These are phyloP conservation scores for Protobothrops mucrosquamatus DNA, from an alignment of 2,113 vertebrate species.

Conservation along the genomic window DNA sequence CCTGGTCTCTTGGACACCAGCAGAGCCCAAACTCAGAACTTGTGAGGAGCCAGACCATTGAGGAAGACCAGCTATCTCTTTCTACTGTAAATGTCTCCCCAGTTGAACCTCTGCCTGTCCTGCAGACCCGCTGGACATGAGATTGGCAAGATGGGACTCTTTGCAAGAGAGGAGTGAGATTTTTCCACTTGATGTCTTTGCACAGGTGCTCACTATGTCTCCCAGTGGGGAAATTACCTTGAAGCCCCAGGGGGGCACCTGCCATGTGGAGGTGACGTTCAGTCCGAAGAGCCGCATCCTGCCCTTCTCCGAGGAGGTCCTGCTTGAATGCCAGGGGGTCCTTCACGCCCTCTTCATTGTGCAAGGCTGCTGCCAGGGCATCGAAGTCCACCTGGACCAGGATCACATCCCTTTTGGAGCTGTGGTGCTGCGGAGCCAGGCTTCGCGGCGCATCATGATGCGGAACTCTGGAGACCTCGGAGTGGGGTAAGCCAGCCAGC, in stretches of 20 bases:
- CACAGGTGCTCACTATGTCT: constrained; percentile 68
- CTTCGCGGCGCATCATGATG: constrained; percentile 69
- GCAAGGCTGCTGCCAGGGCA: constrained; percentile 80
- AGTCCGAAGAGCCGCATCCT: constrained; percentile 66
- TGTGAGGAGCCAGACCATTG: neutral
- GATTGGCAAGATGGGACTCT: neutral
- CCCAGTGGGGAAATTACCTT: constrained; percentile 70
- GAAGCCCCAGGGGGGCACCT: constrained; percentile 68
- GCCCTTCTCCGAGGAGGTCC: constrained; percentile 75
- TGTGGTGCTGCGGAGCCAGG: constrained; percentile 70
- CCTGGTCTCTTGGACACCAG: neutral
- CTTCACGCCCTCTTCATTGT: constrained; percentile 76
- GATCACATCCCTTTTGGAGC: constrained; percentile 82
- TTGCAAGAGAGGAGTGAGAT: too few relatives aligned
- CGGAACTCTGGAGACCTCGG: constrained; percentile 78
- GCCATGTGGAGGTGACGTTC: constrained; percentile 76
- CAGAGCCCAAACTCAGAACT: neutral
- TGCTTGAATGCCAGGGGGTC: constrained; percentile 70
- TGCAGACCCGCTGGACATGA: neutral
- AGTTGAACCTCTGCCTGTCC: neutral
- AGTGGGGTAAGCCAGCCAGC: constrained; percentile 66
- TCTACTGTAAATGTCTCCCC: too few relatives aligned
- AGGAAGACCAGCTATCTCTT: neutral
- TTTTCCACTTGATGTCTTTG: neutral
- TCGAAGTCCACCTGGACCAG: constrained; percentile 78